These are phyloP conservation scores for Pelobates cultripes DNA, from an alignment of 2,797 vertebrate genomes.

Conservation along the genomic window DNA sequence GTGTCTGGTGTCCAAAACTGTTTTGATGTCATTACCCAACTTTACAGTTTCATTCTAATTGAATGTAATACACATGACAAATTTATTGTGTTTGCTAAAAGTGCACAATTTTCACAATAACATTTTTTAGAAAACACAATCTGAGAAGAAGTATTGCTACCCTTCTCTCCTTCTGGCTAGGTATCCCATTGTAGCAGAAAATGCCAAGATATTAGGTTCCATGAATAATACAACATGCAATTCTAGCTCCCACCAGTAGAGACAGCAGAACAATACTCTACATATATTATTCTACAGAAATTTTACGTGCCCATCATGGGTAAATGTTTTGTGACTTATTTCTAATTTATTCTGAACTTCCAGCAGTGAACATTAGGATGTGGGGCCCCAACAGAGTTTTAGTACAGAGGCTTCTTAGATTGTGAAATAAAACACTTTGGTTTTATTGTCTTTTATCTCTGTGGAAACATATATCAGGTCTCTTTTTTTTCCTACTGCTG, in stretches of 20 bases:
- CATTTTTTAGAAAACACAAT: too few species aligned
- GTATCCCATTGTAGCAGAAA: too few species aligned
- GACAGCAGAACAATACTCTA: constrained; percentile 7
- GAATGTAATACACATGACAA: too few species aligned
- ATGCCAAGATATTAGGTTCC: too few species aligned
- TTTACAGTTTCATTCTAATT: too few species aligned
- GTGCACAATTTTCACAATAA: too few species aligned
- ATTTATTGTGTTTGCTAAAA: too few species aligned
- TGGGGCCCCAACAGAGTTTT: constrained; percentile 39
- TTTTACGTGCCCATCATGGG: neutral
- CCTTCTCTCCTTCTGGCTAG: too few species aligned
- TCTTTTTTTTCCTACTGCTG: constrained; percentile 44
- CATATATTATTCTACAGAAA: constrained; percentile 2
- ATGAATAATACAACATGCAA: neutral
- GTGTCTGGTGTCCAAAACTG: too few species aligned
- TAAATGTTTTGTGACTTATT: constrained; percentile 30
- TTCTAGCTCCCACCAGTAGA: constrained; percentile 13
- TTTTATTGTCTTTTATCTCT: constrained; percentile 48
- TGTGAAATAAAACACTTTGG: constrained; percentile 48
- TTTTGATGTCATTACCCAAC: too few species aligned
- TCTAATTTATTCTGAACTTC: constrained; percentile 41
- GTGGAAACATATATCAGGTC: constrained; percentile 46
- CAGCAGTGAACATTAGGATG: constrained; percentile 31
- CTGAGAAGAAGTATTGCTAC: too few species aligned
- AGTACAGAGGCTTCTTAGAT: constrained; percentile 34